These are phyloP conservation scores for Stomorhina lunata DNA, from an alignment of 2,888 invertebrate species.

Conservation along the genomic window DNA sequence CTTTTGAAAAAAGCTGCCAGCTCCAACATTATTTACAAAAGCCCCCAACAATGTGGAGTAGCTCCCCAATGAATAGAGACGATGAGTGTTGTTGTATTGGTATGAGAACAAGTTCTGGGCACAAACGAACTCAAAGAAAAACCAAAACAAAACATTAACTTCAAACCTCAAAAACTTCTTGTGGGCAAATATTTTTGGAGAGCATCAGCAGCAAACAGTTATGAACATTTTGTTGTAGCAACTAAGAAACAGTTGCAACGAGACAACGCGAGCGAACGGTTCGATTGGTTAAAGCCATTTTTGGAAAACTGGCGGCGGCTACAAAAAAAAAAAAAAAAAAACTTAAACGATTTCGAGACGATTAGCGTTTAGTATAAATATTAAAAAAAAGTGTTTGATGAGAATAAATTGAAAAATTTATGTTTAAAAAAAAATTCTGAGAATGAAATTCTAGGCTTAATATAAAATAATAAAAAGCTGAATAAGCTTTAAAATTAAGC, in stretches of 20 bases:
- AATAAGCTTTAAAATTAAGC: conserved; percentile 23
- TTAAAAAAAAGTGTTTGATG: neutral
- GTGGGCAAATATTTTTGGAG: conserved; percentile 32
- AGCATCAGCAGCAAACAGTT: conserved; percentile 66
- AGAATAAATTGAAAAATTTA: neutral
- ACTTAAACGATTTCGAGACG: neutral
- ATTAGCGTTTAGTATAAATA: conserved; percentile 6
- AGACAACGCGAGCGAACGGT: conserved; percentile 75
- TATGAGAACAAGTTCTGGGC: conserved; percentile 53
- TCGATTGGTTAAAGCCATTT: conserved; percentile 45
- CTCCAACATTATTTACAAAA: neutral
- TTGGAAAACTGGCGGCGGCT: neutral
- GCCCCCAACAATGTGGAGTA: conserved; percentile 56
- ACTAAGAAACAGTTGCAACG: conserved; percentile 72
- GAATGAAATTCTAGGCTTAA: conserved; percentile 41
- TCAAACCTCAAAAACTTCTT: conserved; percentile 65
- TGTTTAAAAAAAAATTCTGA: neutral
- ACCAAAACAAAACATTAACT: conserved; percentile 44
- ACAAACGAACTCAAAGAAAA: conserved; percentile 7
- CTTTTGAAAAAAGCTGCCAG: conserved; percentile 26
- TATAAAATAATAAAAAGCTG: conserved; percentile 5
- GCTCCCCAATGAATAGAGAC: conserved; percentile 47
- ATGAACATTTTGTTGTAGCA: conserved; percentile 65
- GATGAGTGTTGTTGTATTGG: neutral
- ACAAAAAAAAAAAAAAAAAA: neutral